These are phyloP conservation scores for Cavia aperea DNA, from an alignment of 2,113 vertebrate genomes.

Conservation along the genomic window DNA sequence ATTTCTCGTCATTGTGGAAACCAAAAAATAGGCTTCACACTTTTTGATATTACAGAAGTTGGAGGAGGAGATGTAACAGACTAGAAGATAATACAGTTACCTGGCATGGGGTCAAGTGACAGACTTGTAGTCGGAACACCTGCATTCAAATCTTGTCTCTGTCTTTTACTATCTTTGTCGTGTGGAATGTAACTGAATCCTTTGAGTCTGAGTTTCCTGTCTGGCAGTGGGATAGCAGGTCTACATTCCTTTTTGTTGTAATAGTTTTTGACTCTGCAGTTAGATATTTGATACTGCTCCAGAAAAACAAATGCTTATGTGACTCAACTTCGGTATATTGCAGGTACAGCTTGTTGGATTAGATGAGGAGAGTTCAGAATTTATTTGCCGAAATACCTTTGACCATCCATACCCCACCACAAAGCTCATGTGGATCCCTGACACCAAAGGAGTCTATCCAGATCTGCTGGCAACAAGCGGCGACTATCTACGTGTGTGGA, in stretches of 20 bases:
- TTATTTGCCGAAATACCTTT: constrained; percentile 97
- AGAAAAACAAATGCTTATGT: constrained; percentile 25
- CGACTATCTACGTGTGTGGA: constrained; percentile 97
- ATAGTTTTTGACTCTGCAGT: background rate
- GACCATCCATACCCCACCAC: constrained; percentile 98
- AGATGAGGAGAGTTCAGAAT: constrained; percentile 98
- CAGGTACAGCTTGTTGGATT: constrained; percentile 97
- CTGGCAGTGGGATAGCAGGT: background rate
- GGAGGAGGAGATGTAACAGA: background rate
- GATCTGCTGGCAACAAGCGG: constrained; percentile 96
- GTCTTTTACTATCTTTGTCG: background rate
- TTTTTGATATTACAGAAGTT: background rate
- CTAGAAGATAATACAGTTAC: background rate
- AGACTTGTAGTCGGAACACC: background rate
- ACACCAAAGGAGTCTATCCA: constrained; percentile 97
- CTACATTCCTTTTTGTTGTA: background rate
- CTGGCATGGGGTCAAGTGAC: background rate
- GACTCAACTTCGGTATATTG: constrained; percentile 42
- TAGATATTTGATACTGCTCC: background rate
- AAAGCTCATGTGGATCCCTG: constrained; percentile 99
- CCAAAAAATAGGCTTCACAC: background rate
- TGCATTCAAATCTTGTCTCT: background rate
- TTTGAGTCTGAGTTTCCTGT: background rate
- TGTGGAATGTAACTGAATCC: background rate
- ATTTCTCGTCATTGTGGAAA: background rate